These are phyloP conservation scores for Hephaestus fuliginosus DNA, from an alignment of 2,797 vertebrate species.

Conservation along the genomic window DNA sequence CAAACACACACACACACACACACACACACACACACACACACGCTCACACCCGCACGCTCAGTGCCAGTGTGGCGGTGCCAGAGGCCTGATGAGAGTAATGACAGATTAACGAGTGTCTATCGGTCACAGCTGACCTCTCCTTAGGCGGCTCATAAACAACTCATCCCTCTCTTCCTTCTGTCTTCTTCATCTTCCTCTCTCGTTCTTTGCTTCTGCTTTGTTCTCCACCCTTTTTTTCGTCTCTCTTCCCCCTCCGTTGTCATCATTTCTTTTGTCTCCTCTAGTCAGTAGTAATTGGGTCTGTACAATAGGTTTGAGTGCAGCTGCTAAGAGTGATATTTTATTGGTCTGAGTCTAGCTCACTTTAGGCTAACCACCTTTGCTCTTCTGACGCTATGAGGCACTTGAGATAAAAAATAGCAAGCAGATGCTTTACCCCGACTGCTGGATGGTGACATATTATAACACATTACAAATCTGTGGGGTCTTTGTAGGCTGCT, in stretches of 20 bases:
- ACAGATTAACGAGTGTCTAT: conserved; percentile 80
- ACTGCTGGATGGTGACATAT: conserved; percentile 46
- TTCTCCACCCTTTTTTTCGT: conserved; percentile 44
- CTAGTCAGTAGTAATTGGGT: conserved; percentile 52
- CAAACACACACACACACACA: conserved; percentile 30
- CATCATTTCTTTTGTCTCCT: conserved; percentile 36
- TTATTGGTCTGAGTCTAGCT: conserved; percentile 46
- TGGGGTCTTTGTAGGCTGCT: conserved; percentile 4
- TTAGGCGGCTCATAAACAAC: conserved; percentile 76
- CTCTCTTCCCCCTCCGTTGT: conserved; percentile 17
- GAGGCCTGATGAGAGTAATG: conserved; percentile 82
- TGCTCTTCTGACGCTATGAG: conserved; percentile 23
- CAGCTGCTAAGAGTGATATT: conserved; percentile 45
- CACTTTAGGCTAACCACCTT: conserved; percentile 39
- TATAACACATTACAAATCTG: conserved; percentile 39
- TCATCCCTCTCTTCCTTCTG: conserved; percentile 39
- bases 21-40: conserved; percentile 26
- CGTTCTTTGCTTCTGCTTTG: conserved; percentile 23
- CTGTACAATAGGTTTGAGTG: conserved; percentile 31
- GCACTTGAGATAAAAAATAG: conserved; percentile 37
- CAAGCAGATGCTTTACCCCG: conserved; percentile 8
- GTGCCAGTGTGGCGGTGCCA: conserved; percentile 60
- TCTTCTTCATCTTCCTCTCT: conserved; percentile 15
- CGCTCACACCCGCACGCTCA: conserved; percentile 8
- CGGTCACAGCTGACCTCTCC: conserved; percentile 79